phyloP scores from a whole-genome alignment of 2,888 invertebrate species.

The Thymelicus acteon region DNA sequence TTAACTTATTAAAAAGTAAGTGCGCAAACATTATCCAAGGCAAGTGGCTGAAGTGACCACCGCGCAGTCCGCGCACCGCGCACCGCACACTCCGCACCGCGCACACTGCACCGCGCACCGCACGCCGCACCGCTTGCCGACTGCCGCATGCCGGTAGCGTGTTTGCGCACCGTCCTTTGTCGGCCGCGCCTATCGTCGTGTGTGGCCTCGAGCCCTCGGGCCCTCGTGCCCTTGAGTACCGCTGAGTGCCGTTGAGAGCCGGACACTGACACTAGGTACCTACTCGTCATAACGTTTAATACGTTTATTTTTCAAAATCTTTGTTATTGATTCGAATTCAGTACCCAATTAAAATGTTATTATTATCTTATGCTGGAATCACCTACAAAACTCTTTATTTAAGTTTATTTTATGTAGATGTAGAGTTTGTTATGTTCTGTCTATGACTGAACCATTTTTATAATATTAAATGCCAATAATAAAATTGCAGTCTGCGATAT shows the following conservation, averaged over 20 bases:
- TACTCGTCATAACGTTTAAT: too few species aligned
- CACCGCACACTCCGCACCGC: not conserved
- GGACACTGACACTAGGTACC: not conserved
- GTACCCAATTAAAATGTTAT: not conserved
- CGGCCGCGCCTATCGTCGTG: not conserved
- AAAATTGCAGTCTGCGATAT: too few species aligned
- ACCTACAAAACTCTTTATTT: too few species aligned
- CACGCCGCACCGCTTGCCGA: not conserved
- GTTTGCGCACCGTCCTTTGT: constrained; percentile 3
- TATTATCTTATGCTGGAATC: too few species aligned
- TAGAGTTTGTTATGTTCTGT: too few species aligned
- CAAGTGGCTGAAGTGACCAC: not conserved
- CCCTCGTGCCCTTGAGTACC: not conserved
- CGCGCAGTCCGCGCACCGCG: not conserved
- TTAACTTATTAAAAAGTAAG: constrained; percentile 5
- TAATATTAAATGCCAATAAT: too few species aligned
- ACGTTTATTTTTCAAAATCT: too few species aligned
- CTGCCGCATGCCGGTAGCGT: not conserved
- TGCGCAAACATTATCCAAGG: not conserved
- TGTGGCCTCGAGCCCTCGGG: not conserved
- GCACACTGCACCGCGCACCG: not conserved
- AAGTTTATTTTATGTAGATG: too few species aligned
- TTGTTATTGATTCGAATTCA: not conserved
- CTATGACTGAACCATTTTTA: too few species aligned
- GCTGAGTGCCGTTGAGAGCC: not conserved